These are phyloP conservation scores for Helicoverpa zea DNA, from an alignment of 1,140 invertebrate genomes.

Conservation along the genomic window DNA sequence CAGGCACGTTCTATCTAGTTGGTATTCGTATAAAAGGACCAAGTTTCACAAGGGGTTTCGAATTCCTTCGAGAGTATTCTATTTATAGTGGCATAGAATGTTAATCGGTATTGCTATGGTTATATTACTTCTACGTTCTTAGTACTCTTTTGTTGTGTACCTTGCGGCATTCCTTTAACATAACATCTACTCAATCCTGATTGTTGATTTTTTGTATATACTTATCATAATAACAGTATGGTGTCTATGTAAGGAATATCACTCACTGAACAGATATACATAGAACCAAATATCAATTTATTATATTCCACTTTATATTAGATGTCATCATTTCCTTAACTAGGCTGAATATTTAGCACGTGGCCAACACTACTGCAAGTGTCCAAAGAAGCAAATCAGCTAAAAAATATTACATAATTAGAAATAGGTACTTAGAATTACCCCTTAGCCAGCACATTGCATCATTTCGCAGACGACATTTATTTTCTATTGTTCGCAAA, in stretches of 20 bases:
- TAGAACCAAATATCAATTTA: too few relatives aligned
- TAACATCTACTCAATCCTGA: too few relatives aligned
- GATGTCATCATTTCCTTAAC: too few relatives aligned
- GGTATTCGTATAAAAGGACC: neutral
- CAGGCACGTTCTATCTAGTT: neutral
- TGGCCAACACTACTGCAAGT: too few relatives aligned
- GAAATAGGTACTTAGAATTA: neutral
- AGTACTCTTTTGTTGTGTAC: too few relatives aligned
- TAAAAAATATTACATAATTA: neutral
- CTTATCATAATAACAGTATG: too few relatives aligned
- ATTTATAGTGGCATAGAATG: neutral
- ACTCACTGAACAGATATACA: too few relatives aligned
- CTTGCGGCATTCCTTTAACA: too few relatives aligned
- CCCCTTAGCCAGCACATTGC: constrained; percentile 6
- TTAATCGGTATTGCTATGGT: neutral
- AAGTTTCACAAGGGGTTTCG: neutral
- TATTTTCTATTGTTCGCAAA: constrained; percentile 14
- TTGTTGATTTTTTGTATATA: too few relatives aligned
- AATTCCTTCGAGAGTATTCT: neutral
- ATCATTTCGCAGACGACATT: neutral
- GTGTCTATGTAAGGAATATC: too few relatives aligned
- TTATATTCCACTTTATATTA: too few relatives aligned
- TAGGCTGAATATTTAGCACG: too few relatives aligned
- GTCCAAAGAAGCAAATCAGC: neutral
- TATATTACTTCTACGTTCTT: neutral